Evolutionary conservation across 2,888 invertebrate species (phyloP), one percentile per base, ranked within the genome.

Genomic region (Agonopterix alstromeriana): DNA sequence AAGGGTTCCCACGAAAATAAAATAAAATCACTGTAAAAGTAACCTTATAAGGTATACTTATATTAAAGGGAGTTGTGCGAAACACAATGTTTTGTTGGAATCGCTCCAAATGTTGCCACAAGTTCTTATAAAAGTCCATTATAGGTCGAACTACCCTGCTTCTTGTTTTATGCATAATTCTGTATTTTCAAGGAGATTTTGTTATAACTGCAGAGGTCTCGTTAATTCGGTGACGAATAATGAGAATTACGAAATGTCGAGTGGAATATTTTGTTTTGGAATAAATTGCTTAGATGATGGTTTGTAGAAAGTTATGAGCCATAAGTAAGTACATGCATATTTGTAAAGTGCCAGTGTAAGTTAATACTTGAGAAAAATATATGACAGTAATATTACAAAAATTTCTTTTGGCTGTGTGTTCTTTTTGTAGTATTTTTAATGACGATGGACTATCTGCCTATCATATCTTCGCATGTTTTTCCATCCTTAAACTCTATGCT

Each of bases 41-140:
- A 60, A 62, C 63, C 57, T 51, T 56, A 54, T 48, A 65, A 64
- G 59, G 56, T 63, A 58, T 56, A 58, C 27, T 57, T 54, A 48
- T 57, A 58, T 70, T 73, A 72, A 70, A 72, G 69, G 57, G 58
- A 58, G 60, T 64, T 60, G 66, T 66, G 59, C 64, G 63, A 59
- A 65, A 66, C 65, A 69, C 60, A 67, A 61, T 65, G 67, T 62
- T 57, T 55, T 53, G 53, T 60, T 74, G 74, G 75, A 61, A 42
- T 46, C 10, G 14, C 12, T 70, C 73, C 73, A 73, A 63, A 59
- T 60, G 48, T 51, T 48, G 48, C 56, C 53, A 49, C 55, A 61
- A 60, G 27, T 27, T 27, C 27, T 27, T 27, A 7, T 27, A 27
- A 5, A 27, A 27, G 27, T 27, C 27, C 27, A 27, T 27, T 27